A percentile compares a stretch with the other conserved stretches of the same genome.
phyloP scores from a whole-genome alignment of 2,797 vertebrate species.

The Clarias laeviceps region DNA sequence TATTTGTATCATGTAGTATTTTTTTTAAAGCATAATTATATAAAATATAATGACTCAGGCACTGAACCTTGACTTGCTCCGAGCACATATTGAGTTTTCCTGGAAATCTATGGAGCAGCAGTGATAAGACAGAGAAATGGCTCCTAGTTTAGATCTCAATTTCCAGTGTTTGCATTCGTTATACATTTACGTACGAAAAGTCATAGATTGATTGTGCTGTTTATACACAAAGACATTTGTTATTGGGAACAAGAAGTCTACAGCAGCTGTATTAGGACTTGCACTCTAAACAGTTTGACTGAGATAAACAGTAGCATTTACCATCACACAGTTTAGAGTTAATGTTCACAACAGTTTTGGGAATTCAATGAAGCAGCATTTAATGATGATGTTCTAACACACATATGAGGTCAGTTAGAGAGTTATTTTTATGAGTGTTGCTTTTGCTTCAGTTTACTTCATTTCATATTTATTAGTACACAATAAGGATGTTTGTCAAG shows the following conservation, averaged over 20 bases:
- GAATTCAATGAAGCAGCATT: neutral
- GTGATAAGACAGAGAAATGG: neutral
- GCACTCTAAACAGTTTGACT: constrained; percentile 23
- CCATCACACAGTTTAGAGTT: neutral
- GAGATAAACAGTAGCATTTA: constrained; percentile 10
- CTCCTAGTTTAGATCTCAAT: constrained; percentile 13
- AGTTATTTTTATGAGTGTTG: neutral
- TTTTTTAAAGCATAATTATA: neutral
- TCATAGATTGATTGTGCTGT: neutral
- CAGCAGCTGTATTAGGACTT: neutral
- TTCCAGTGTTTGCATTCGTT: constrained; percentile 7
- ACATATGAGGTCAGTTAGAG: neutral
- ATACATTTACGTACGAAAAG: neutral
- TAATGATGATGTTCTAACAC: neutral
- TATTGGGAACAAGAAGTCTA: constrained; percentile 4
- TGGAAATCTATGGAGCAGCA: neutral
- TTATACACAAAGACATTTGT: constrained; percentile 7
- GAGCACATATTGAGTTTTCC: neutral
- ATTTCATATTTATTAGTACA: neutral
- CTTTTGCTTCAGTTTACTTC: neutral
- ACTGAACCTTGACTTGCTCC: neutral
- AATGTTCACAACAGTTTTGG: constrained; percentile 7
- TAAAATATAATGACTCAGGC: neutral
- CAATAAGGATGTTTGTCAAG: neutral
- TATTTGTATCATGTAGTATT: neutral